Base-by-base conservation (phyloP, 2,797 vertebrate species). In the Ciconia nigra region DNA sequence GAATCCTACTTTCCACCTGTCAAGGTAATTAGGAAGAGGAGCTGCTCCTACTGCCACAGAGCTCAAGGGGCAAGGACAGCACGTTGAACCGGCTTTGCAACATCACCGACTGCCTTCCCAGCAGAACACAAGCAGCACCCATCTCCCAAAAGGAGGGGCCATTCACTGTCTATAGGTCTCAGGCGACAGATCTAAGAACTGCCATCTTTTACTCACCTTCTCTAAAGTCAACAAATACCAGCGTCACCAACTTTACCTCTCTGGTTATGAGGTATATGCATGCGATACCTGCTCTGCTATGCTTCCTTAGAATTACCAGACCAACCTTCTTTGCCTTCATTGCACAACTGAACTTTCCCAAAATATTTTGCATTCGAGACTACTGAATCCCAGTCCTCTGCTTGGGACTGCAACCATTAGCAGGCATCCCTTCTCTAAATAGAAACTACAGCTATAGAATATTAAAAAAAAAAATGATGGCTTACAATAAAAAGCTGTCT, bases 261-360 rank as follows among this genome's bases (percentile, higher is more conserved):
- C 29, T 3, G 57, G 7, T 22, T 46, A 11, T 1, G 29, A 58
- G 52, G 26, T 2, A 2, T 1, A 4, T 1, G 5, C 4, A 1
- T 1, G 7, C 2, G 1, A 20, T 5, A 24, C 44, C 62, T 6
- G 33, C 61, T 44, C 55, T 26, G 70, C 31, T 79, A 7, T 5
- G 25, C 35, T 54, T 19, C 73, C 39, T 67, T 2, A 9, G 3
- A 69, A 42, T 10, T 9, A 19, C 37, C 71, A 77, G 5, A 9
- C 19, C n/a, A 1, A 29, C 5, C 16, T 41, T 13, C 39, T 44
- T 58, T 10, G 22, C 76, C 44, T 62, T 58, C 54, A 8, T 65
- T 86, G 69, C 42, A 13, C 44, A 59, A 31, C 41, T 33, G n/a
- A 93, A 28, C 57, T 84, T 63, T 22, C 79, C 87, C 46, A 37